phyloP scores from a whole-genome alignment of 2,797 vertebrate genomes.

The Typhlichthys eigenmanni region DNA sequence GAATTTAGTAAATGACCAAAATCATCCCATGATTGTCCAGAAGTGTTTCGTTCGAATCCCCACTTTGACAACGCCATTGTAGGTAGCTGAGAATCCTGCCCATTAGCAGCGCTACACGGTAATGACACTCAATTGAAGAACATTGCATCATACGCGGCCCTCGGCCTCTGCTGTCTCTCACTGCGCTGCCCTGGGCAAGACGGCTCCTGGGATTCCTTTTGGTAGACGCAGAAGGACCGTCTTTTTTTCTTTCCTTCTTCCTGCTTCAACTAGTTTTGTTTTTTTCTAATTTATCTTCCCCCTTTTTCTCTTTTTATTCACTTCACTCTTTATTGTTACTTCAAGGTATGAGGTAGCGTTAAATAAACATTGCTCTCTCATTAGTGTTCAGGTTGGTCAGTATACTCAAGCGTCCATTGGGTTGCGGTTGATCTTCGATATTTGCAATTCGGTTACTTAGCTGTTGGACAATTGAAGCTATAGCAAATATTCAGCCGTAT shows the following conservation, averaged over 20 bases:
- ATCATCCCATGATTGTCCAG: not conserved
- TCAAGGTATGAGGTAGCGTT: too few relatives aligned
- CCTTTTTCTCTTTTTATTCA: not conserved
- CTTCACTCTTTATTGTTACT: not conserved
- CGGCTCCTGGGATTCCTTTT: conserved; percentile 60
- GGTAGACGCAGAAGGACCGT: not conserved
- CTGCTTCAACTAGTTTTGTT: conserved; percentile 24
- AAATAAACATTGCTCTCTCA: not conserved
- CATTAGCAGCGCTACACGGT: conserved; percentile 24
- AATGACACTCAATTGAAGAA: conserved; percentile 57
- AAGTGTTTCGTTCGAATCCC: not conserved
- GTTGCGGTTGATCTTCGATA: not conserved
- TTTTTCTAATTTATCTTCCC: not conserved
- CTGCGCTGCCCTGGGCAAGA: conserved; percentile 63
- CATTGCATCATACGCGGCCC: conserved; percentile 68
- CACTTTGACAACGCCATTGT: too few relatives aligned
- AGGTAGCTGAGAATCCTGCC: conserved; percentile 16
- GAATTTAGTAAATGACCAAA: too few relatives aligned
- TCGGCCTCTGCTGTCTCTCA: conserved; percentile 50
- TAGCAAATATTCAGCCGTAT: not conserved
- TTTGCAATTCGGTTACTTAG: not conserved
- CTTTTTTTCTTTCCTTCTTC: conserved; percentile 27
- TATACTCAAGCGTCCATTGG: not conserved
- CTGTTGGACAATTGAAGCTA: not conserved
- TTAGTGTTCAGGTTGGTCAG: not conserved